phyloP scores from a whole-genome alignment of 2,113 vertebrate genomes.

The Hiodon alosoides region DNA sequence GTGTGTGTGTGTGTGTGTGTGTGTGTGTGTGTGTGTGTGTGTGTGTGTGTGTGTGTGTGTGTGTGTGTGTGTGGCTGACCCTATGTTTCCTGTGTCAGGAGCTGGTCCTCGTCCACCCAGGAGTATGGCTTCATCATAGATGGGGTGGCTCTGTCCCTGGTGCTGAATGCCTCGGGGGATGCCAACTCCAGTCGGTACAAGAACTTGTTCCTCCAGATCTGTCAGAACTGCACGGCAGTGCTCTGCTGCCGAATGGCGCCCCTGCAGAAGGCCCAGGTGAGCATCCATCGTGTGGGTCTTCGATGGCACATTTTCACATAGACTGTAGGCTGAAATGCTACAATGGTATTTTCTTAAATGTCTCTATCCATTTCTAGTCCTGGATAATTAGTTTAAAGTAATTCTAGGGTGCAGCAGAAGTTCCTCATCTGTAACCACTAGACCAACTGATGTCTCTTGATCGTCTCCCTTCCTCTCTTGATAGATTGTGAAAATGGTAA shows the following conservation, averaged over 20 bases:
- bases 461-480: conserved; percentile 11
- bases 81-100: conserved; percentile 54
- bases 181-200: conserved; percentile 73
- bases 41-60: not conserved
- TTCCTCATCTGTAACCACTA: too few relatives aligned
- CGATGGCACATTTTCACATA: not conserved
- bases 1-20: not conserved
- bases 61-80: too few relatives aligned
- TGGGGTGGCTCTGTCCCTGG: conserved; percentile 81
- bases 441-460: not conserved
- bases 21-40: not conserved
- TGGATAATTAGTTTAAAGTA: not conserved
- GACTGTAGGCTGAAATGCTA: too few relatives aligned
- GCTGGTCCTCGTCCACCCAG: conserved; percentile 70
- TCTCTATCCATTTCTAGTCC: not conserved
- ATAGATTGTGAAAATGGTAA: conserved; percentile 96
- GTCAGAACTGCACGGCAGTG: conserved; percentile 86
- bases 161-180: conserved; percentile 78
- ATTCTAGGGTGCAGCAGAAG: too few relatives aligned
- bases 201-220: conserved; percentile 91
- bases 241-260: conserved; percentile 97
- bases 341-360: not conserved
- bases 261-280: conserved; percentile 93
- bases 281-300: not conserved
- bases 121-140: conserved; percentile 93